Evolutionary conservation across 2,113 vertebrate species (phyloP), one percentile per base, ranked within the genome.

Genomic region (Gopherus flavomarginatus): DNA sequence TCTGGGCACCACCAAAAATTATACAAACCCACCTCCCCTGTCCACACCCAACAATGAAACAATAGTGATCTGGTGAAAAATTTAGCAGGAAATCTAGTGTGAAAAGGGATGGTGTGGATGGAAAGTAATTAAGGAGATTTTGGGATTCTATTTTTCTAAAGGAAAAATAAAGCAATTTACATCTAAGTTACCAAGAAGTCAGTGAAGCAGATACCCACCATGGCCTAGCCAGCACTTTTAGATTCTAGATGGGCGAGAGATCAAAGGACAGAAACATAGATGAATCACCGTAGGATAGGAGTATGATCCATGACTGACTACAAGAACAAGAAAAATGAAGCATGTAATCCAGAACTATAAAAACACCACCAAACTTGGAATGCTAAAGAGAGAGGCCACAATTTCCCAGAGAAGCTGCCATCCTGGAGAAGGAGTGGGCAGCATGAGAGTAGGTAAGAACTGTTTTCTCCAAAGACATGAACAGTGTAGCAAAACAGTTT

Each of bases 121-220:
- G 92, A 87, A 82, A 93, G 84, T 94, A 90, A 95, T 90, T 94
- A 90, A 92, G 95, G 85, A 14, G 86, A 93, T 56, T 75, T 89
- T 88, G 93, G 8, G 52, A 35, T 59, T 94, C 93, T 95, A 94
- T 78, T 91, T 90, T 90, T 94, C 83, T 53, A 85, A 85, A 94
- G 93, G 78, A 77, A 81, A 89, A 94, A 89, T 78, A 92, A 94
- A 94, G 87, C 65, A 72, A 85, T 81, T 7, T 17, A 59, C 29
- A 85, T 6, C 44, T 56, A 35, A 93, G 88, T 21, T 85, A 91
- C 86, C 75, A 88, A 81, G 47, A 91, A 91, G 50, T 38, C 84
- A 77, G 53, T 0, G 86, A 93, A 87, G 96, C 84, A 49, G 81
- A 97, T 95, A 92, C 82, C n/a, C 94, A 84, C 88, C 22, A 11